These are phyloP conservation scores for Rhingia rostrata DNA, from an alignment of 2,888 invertebrate genomes.

Conservation along the genomic window DNA sequence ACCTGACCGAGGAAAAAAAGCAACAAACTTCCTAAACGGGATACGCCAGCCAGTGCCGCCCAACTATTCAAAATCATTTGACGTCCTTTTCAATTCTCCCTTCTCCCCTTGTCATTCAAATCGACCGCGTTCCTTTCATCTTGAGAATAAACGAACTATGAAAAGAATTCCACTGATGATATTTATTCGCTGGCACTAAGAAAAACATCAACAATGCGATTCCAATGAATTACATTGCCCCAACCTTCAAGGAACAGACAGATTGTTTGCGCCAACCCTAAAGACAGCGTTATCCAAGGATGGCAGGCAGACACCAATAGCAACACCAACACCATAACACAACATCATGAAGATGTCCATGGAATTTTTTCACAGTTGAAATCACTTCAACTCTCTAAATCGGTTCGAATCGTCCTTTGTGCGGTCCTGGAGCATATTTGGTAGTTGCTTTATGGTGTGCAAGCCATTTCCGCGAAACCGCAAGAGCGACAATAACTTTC, in stretches of 20 bases:
- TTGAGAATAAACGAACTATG: slow-evolving; percentile 61
- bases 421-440: slow-evolving; percentile 21
- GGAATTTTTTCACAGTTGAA: slow-evolving; percentile 62
- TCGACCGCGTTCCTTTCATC: slow-evolving; percentile 28
- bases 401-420: background rate
- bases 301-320: background rate
- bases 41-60: background rate
- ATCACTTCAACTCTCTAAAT: slow-evolving; percentile 24
- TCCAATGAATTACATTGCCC: slow-evolving; percentile 58
- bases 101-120: slow-evolving; percentile 22
- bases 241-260: too few relatives aligned
- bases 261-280: background rate
- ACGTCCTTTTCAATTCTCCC: slow-evolving; percentile 21
- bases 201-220: slow-evolving; percentile 65
- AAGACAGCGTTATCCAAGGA: background rate
- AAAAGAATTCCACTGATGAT: slow-evolving; percentile 52
- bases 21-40: background rate
- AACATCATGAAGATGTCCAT: slow-evolving; percentile 62
- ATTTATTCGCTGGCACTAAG: slow-evolving; percentile 44
- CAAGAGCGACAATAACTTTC: slow-evolving; percentile 57
- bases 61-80: slow-evolving; percentile 30
- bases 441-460: slow-evolving; percentile 72
- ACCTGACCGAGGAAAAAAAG: background rate
- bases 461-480: slow-evolving; percentile 66
- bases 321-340: background rate